Evolutionary conservation across 2,888 invertebrate genomes (phyloP).

Genomic region (Philonicus albiceps): DNA sequence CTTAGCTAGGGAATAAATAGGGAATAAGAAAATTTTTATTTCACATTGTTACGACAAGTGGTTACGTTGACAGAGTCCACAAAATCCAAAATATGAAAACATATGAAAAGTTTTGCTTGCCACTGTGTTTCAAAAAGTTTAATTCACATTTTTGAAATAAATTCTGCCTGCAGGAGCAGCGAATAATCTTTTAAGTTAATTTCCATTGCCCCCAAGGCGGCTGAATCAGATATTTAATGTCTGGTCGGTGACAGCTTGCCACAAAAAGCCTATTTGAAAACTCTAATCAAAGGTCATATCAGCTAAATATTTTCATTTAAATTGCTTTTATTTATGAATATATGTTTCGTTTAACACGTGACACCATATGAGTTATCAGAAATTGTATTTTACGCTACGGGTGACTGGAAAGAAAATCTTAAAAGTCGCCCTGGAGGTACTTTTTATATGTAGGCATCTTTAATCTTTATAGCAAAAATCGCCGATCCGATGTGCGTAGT

Average conservation of each 20-base stretch:
- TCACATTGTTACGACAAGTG: too few species aligned
- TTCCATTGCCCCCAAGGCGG: background rate
- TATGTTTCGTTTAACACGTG: background rate
- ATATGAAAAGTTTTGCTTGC: too few species aligned
- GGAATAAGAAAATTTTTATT: too few species aligned
- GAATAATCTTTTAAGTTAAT: background rate
- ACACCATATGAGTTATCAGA: background rate
- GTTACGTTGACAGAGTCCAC: too few species aligned
- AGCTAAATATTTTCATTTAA: background rate
- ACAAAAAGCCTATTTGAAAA: background rate
- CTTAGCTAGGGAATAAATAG: too few species aligned
- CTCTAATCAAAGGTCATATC: background rate
- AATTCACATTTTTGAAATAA: background rate
- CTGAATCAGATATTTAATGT: background rate
- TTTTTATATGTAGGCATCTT: background rate
- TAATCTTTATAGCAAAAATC: background rate
- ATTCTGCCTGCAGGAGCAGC: background rate
- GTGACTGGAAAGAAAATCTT: background rate
- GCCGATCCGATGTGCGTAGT: background rate
- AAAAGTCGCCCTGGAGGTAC: background rate
- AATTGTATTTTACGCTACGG: background rate
- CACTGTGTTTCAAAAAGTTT: background rate
- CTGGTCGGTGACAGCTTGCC: background rate
- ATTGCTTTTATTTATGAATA: background rate
- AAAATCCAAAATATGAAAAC: too few species aligned